These are phyloP conservation scores for Periparus ater DNA, from an alignment of 2,797 vertebrate genomes.

Conservation along the genomic window DNA sequence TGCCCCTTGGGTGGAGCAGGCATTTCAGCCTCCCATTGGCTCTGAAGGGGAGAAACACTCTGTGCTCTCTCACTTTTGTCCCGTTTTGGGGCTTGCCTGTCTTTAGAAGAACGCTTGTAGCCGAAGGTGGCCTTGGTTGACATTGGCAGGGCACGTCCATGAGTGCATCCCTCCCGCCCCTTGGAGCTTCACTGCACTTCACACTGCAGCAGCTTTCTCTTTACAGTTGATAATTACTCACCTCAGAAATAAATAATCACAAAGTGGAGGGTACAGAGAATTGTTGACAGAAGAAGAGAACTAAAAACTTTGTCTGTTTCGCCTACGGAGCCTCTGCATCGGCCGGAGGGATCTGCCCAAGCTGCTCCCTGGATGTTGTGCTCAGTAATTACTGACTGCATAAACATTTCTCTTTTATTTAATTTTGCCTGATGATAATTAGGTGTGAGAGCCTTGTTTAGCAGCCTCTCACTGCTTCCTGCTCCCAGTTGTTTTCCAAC, in stretches of 20 bases:
- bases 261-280: neutral
- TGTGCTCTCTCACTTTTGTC: neutral
- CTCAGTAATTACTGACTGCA: neutral
- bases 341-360: neutral
- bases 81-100: neutral
- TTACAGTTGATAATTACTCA: neutral
- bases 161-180: neutral
- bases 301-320: neutral
- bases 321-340: rapidly evolving
- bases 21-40: neutral
- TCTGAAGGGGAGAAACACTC: neutral
- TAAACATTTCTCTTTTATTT: neutral
- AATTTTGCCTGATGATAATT: conserved; percentile 19
- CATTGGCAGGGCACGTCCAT: neutral
- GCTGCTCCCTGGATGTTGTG: neutral
- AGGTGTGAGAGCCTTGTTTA: neutral
- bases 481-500: neutral
- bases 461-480: neutral
- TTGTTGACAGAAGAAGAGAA: neutral
- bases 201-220: conserved; percentile 3
- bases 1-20: neutral
- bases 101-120: neutral
- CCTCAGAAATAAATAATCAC: neutral
- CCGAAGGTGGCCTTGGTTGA: conserved; percentile 12
- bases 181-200: neutral